A percentile compares a stretch with the other conserved stretches of the same genome.
These are phyloP conservation scores for Oligia latruncula DNA, from an alignment of 2,888 invertebrate genomes.

Conservation along the genomic window DNA sequence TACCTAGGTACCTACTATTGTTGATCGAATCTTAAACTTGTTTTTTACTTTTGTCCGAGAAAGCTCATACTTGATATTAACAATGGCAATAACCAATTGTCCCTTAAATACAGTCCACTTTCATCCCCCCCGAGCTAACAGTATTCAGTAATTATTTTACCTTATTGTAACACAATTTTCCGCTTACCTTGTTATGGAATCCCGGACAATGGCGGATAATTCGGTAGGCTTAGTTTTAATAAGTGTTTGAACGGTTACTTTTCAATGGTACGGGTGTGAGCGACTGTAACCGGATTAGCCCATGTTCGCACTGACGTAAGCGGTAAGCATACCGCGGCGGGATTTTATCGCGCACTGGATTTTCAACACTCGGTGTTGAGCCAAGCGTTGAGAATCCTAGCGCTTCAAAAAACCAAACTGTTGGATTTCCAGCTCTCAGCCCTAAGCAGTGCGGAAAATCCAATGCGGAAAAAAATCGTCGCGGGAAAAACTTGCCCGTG, in stretches of 20 bases:
- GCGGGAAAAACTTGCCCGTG: background rate
- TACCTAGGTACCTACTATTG: no score
- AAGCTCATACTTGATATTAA: no score
- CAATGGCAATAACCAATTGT: no score
- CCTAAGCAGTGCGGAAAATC: no score
- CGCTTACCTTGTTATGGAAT: slow-evolving; percentile 17
- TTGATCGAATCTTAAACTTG: no score
- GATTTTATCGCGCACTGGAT: background rate
- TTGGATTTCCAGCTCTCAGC: background rate
- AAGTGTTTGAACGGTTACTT: slow-evolving; percentile 40
- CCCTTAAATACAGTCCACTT: no score
- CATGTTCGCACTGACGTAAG: background rate
- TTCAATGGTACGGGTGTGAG: slow-evolving; percentile 53
- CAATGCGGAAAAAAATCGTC: no score
- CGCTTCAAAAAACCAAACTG: background rate
- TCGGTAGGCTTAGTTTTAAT: slow-evolving; percentile 50
- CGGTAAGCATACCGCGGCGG: background rate
- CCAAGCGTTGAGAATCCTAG: background rate
- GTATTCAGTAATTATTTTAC: slow-evolving; percentile 19
- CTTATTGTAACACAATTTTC: slow-evolving; percentile 20
- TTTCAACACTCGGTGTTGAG: background rate
- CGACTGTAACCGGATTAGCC: slow-evolving; percentile 37
- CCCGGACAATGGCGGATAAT: slow-evolving; percentile 39
- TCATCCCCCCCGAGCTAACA: background rate
- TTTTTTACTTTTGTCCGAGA: no score